phyloP scores from a whole-genome alignment of 1,140 invertebrate genomes.

The Platorchestia sp. region DNA sequence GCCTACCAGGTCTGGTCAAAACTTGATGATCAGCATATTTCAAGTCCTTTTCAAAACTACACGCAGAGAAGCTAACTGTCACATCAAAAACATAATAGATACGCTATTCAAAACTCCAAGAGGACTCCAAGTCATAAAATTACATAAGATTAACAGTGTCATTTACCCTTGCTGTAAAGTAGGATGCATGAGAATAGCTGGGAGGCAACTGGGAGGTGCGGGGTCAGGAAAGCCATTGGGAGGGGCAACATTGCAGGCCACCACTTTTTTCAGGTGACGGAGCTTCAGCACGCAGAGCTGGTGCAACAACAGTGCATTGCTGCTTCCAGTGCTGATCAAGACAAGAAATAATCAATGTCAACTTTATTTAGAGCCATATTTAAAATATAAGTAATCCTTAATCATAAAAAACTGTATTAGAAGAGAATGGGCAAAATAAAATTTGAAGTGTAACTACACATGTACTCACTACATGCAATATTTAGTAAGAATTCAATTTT shows the following conservation, averaged over 20 bases:
- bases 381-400: no score
- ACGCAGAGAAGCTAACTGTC: background rate
- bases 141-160: background rate
- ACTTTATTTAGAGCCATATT: background rate
- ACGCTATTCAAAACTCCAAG: no score
- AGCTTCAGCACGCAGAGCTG: constrained; percentile 21
- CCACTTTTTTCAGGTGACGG: constrained; percentile 2
- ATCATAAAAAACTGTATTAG: no score
- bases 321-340: background rate
- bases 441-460: no score
- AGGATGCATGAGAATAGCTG: background rate
- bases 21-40: background rate
- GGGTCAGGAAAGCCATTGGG: background rate
- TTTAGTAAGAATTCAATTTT: no score
- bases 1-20: background rate
- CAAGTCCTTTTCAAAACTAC: background rate
- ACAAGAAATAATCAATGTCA: background rate
- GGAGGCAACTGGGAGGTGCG: background rate
- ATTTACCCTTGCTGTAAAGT: constrained; percentile 23
- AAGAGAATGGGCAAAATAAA: no score
- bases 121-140: background rate
- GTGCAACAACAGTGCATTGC: constrained; percentile 15
- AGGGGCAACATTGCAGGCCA: background rate
- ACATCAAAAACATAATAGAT: background rate
- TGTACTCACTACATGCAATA: no score